Percentiles rank a stretch among this genome's conserved stretches.
Evolutionary conservation across 2,888 invertebrate genomes (phyloP).

Genomic region (Diarsia dahlii): DNA sequence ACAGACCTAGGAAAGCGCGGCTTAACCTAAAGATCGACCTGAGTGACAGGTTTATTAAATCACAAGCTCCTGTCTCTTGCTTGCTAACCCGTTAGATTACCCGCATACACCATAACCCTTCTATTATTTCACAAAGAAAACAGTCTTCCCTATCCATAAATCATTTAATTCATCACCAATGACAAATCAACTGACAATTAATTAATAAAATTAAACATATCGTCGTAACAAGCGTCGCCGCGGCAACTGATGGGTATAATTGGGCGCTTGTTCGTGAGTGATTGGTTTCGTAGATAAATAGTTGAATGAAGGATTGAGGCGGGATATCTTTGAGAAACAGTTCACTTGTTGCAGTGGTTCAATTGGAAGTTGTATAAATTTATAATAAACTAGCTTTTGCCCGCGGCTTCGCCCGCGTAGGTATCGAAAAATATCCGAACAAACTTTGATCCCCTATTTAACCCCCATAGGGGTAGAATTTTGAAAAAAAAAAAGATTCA

Average conservation of each 20-base stretch:
- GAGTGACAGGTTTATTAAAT: no score
- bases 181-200: conserved; percentile 53
- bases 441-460: no score
- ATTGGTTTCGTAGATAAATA: conserved; percentile 56
- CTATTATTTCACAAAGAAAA: conserved; percentile 5
- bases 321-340: conserved; percentile 24
- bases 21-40: no score
- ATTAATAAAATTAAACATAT: conserved; percentile 60
- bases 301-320: conserved; percentile 45
- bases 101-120: neutral
- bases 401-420: no score
- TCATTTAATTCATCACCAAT: conserved; percentile 43
- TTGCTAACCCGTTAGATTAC: neutral
- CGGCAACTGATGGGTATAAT: conserved; percentile 57
- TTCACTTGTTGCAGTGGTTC: conserved; percentile 12
- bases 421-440: no score
- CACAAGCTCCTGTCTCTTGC: neutral
- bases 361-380: conserved; percentile 1
- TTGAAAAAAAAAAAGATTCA: no score
- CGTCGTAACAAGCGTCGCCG: conserved; percentile 52
- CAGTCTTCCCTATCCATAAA: neutral
- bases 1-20: no score
- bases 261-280: conserved; percentile 55
- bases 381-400: no score
- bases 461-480: no score